Evolutionary conservation across 64 coral and sea anemone species (phyloP).

Genomic region (Stichodactyla mertensii): DNA sequence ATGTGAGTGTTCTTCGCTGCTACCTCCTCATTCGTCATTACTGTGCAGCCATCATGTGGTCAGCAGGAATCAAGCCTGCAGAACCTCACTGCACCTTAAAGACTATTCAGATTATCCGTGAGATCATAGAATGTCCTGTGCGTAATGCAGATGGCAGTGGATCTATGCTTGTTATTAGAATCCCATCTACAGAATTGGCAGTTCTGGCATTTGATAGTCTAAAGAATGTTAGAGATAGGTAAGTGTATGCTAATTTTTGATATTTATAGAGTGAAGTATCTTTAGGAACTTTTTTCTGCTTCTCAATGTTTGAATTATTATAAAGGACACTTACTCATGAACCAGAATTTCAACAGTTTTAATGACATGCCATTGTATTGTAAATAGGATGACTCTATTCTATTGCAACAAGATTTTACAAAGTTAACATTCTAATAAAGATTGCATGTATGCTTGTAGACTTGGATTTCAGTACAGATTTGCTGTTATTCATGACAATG

Average conservation of each 20-base stretch:
- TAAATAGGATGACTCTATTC: background rate
- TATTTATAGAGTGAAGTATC: too few relatives aligned
- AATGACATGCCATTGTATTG: too few relatives aligned
- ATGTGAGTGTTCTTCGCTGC: constrained; percentile 83
- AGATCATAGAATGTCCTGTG: constrained; percentile 92
- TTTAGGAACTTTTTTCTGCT: too few relatives aligned
- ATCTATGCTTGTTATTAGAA: constrained; percentile 85
- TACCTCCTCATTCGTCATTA: constrained; percentile 95
- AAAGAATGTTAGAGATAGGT: constrained; percentile 86
- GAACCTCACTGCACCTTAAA: constrained; percentile 97
- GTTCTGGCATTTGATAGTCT: constrained; percentile 72
- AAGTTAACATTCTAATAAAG: too few relatives aligned
- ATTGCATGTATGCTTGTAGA: constrained; percentile 28
- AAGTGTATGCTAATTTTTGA: too few relatives aligned
- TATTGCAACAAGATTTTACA: background rate
- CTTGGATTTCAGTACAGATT: constrained; percentile 96
- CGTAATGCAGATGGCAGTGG: constrained; percentile 91
- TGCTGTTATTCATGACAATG: constrained; percentile 85
- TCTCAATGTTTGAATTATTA: too few relatives aligned
- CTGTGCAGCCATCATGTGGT: constrained; percentile 99
- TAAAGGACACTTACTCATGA: too few relatives aligned
- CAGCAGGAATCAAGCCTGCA: constrained; percentile 92
- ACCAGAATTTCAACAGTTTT: too few relatives aligned
- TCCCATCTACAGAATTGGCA: constrained; percentile 78
- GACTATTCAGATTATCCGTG: constrained; percentile 93